Conservation (phyloP, 2,113 vertebrate species). For the Mus musculus region DNA sequence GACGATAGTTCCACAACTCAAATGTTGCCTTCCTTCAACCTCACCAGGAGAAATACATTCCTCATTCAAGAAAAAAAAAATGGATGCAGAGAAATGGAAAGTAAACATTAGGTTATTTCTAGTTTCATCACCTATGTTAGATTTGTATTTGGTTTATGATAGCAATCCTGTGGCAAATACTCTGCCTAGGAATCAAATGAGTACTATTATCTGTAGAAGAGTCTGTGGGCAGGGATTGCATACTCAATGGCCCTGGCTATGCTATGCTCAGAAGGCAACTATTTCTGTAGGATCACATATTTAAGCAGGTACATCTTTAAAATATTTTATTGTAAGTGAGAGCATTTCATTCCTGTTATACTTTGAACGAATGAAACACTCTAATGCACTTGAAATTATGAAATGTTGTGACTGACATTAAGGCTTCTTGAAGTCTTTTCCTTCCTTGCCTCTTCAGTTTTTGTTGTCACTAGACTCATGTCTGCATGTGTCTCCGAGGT, state of each 20-base stretch:
- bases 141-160: neutral
- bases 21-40: neutral
- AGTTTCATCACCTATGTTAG: neutral
- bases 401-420: constrained; percentile 6
- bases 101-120: neutral
- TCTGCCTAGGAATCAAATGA: neutral
- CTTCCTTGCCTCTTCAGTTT: neutral
- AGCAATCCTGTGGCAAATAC: neutral
- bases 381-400: neutral
- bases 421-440: neutral
- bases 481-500: neutral
- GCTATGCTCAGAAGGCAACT: neutral
- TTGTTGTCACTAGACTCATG: neutral
- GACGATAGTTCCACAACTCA: neutral
- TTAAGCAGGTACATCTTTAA: constrained; percentile 6
- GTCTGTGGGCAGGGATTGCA: neutral
- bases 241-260: neutral
- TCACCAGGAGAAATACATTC: neutral
- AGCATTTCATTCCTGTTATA: neutral
- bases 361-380: constrained; percentile 13
- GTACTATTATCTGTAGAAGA: neutral
- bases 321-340: neutral
- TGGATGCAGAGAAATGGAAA: neutral
- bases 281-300: neutral
- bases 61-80: neutral